A percentile compares a stretch with the other conserved stretches of the same genome.
Conservation (phyloP, 2,113 vertebrate genomes). For the Psilopsiagon aurifrons region DNA sequence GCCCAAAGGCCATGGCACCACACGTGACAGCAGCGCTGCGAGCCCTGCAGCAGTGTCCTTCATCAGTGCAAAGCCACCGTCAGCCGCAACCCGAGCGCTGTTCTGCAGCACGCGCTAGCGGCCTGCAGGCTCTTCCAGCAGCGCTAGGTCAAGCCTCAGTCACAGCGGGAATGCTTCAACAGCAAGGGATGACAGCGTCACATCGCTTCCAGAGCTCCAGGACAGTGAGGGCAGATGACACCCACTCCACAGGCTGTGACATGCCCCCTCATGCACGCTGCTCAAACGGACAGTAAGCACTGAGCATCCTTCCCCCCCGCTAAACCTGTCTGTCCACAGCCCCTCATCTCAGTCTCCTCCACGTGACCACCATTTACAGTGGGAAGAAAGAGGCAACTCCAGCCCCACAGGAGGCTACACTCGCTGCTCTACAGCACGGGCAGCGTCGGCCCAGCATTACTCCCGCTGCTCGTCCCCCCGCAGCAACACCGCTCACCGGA, state of each 20-base stretch:
- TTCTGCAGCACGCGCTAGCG: not conserved
- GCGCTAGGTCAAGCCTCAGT: not conserved
- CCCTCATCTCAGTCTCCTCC: not conserved
- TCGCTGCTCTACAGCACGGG: not conserved
- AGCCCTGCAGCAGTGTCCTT: not conserved
- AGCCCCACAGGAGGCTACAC: not conserved
- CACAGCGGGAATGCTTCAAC: not conserved
- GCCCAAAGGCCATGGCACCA: not conserved
- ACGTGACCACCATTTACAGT: not conserved
- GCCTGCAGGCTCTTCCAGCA: not conserved
- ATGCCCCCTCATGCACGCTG: not conserved
- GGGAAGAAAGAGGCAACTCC: not conserved
- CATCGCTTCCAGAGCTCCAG: not conserved
- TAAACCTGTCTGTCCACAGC: not conserved
- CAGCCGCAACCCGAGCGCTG: not conserved
- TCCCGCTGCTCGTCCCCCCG: not conserved
- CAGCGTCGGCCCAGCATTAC: not conserved
- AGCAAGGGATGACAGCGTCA: not conserved
- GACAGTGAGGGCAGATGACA: not conserved
- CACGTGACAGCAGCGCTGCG: not conserved
- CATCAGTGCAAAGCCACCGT: not conserved
- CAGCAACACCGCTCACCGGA: slow-evolving; percentile 65
- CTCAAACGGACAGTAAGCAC: not conserved
- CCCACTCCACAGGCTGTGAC: not conserved
- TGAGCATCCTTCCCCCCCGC: fast-evolving